These are phyloP conservation scores for Diglossa cyanea DNA, from an alignment of 2,797 vertebrate species.

Conservation along the genomic window DNA sequence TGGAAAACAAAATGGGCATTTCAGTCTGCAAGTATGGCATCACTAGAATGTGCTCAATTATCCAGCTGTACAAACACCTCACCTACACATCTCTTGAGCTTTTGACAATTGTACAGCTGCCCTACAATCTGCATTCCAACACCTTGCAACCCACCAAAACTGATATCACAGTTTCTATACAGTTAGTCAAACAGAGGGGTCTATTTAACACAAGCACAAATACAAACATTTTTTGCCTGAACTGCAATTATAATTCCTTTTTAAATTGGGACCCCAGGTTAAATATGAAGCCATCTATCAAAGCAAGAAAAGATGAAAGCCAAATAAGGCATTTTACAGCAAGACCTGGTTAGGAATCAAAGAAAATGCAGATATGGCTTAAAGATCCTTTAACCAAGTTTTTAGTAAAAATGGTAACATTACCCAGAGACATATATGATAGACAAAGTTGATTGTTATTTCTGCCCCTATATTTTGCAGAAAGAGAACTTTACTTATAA, in stretches of 20 bases:
- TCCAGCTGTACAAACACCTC: not conserved
- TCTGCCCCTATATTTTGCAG: not conserved
- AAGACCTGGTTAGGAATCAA: not conserved
- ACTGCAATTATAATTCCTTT: not conserved
- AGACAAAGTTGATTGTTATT: not conserved
- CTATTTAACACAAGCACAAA: not conserved
- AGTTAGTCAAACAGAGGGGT: not conserved
- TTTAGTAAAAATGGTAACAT: not conserved
- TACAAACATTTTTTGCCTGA: not conserved
- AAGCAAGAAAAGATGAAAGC: not conserved
- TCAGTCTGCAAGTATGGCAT: not conserved
- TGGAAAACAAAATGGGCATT: slow-evolving; percentile 45
- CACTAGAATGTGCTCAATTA: not conserved
- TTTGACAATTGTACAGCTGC: not conserved
- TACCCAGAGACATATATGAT: not conserved
- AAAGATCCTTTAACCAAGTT: not conserved
- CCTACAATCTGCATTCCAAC: not conserved
- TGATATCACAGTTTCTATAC: not conserved
- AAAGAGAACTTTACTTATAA: not conserved
- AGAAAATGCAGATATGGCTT: not conserved
- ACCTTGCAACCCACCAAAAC: not conserved
- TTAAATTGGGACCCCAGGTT: not conserved
- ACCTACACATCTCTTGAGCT: not conserved
- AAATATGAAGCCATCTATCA: not conserved
- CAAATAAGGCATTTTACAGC: not conserved